Conservation (phyloP, 2,888 invertebrate species). For the Deladenus siricidicola region DNA sequence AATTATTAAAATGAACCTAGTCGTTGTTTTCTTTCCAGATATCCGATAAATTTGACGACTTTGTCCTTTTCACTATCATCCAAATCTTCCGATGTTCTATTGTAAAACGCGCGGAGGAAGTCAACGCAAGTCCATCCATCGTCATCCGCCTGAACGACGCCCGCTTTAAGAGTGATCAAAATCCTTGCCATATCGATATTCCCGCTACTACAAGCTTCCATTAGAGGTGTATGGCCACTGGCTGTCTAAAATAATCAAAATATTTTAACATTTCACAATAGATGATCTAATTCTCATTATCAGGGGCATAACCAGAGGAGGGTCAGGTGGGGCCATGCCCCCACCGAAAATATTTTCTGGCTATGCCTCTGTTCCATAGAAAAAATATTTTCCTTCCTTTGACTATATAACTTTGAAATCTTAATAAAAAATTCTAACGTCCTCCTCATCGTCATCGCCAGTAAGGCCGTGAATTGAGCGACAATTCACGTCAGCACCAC, state of each 20-base stretch:
- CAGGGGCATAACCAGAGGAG: no score
- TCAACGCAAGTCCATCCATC: slow-evolving; percentile 29
- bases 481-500: slow-evolving; percentile 27
- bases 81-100: neutral
- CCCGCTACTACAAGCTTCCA: slow-evolving; percentile 35
- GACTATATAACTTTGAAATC: neutral
- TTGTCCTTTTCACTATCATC: slow-evolving; percentile 8
- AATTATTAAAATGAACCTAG: slow-evolving; percentile 19
- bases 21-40: slow-evolving; percentile 12
- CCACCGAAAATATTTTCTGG: no score
- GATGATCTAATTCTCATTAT: no score
- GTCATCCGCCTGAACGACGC: slow-evolving; percentile 23
- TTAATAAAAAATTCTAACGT: slow-evolving; percentile 1
- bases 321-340: no score
- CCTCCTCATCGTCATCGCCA: slow-evolving; percentile 18
- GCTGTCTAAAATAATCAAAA: slow-evolving; percentile 15
- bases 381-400: no score
- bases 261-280: no score
- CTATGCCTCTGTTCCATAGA: no score
- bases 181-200: slow-evolving; percentile 24
- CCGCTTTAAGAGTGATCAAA: slow-evolving; percentile 25
- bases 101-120: slow-evolving; percentile 22
- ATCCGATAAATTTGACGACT: slow-evolving; percentile 9
- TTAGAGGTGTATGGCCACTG: slow-evolving; percentile 30
- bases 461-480: slow-evolving; percentile 12